A percentile compares a stretch with the other conserved stretches of the same genome.
Evolutionary conservation across 2,888 invertebrate species (phyloP).

Genomic region (Copidosoma aretas): DNA sequence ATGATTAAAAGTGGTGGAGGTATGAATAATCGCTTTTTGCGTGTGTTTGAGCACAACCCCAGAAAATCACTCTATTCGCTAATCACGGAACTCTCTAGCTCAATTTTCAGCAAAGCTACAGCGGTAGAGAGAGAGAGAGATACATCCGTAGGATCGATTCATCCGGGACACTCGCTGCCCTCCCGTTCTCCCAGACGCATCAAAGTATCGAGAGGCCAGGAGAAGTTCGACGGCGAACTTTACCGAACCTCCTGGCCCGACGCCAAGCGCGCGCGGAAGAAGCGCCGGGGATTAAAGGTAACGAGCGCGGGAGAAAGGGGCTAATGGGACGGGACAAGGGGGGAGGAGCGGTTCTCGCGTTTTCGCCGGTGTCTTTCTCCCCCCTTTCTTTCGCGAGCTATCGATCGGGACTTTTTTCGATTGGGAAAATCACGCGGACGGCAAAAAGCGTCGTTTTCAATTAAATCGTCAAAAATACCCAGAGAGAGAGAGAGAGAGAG

Average conservation of each 20-base stretch:
- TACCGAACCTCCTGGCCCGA: constrained; percentile 29
- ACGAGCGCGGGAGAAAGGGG: constrained; percentile 26
- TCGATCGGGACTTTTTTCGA: too few species aligned
- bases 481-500: too few species aligned
- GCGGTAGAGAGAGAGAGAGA: too few species aligned
- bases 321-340: constrained; percentile 27
- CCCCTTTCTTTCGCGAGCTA: neutral
- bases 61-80: too few species aligned
- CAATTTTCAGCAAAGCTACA: too few species aligned
- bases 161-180: neutral
- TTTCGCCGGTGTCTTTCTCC: neutral
- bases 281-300: constrained; percentile 31
- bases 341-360: neutral
- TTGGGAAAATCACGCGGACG: neutral
- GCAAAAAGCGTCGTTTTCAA: too few species aligned
- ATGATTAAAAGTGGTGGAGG: too few species aligned
- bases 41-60: too few species aligned
- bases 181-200: constrained; percentile 10
- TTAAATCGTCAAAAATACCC: too few species aligned
- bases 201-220: constrained; percentile 28
- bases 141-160: too few species aligned
- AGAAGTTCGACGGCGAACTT: constrained; percentile 37
- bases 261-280: constrained; percentile 5
- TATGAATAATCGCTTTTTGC: too few species aligned
- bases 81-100: too few species aligned